Evolutionary conservation across 2,888 invertebrate species (phyloP).

Genomic region (Calameuta filiformis): DNA sequence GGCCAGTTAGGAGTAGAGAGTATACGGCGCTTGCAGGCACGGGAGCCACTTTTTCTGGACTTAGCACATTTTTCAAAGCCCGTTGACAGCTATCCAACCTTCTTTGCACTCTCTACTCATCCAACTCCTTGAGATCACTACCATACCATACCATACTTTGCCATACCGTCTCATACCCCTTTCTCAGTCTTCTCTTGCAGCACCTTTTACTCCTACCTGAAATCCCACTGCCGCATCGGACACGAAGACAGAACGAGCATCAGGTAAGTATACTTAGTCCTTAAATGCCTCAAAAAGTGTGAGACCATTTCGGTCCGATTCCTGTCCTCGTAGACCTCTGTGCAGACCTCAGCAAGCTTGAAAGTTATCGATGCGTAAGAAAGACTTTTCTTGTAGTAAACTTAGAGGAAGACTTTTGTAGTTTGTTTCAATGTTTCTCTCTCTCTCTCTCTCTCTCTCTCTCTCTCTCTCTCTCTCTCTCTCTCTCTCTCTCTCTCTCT

Average conservation of each 20-base stretch:
- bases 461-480: background rate
- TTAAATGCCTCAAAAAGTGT: background rate
- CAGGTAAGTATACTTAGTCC: background rate
- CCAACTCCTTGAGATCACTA: slow-evolving; percentile 15
- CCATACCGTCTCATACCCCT: slow-evolving; percentile 17
- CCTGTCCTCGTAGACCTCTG: background rate
- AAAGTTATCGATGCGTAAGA: background rate
- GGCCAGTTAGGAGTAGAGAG: slow-evolving; percentile 20
- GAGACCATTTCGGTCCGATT: background rate
- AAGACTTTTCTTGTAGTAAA: background rate
- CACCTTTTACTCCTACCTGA: slow-evolving; percentile 33
- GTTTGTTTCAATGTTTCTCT: background rate
- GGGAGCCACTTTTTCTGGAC: slow-evolving; percentile 56
- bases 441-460: background rate
- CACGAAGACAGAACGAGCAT: background rate
- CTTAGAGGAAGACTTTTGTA: background rate
- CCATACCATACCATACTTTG: slow-evolving; percentile 23
- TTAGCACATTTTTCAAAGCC: slow-evolving; percentile 61
- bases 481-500: slow-evolving; percentile 5
- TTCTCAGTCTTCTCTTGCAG: slow-evolving; percentile 20
- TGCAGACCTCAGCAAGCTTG: background rate
- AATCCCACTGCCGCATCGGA: background rate
- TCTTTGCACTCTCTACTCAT: slow-evolving; percentile 29
- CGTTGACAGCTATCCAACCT: slow-evolving; percentile 56
- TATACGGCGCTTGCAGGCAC: slow-evolving; percentile 52